These are phyloP conservation scores for Linhomoeus sp. DNA, from an alignment of 2,888 invertebrate genomes.

Conservation along the genomic window DNA sequence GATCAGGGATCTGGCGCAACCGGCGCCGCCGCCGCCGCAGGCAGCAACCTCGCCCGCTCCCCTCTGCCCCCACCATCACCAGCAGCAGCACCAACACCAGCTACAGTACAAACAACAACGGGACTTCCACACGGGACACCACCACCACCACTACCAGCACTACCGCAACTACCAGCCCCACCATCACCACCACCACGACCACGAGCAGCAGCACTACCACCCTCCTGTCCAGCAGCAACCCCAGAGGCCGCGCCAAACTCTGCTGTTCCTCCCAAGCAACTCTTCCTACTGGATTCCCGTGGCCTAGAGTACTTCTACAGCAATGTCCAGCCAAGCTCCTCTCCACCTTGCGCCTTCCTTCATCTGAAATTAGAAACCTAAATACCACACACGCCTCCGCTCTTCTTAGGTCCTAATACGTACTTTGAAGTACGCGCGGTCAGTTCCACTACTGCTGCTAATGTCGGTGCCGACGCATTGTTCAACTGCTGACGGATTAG, in stretches of 20 bases:
- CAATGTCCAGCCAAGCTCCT: too few species aligned
- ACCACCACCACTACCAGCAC: background rate
- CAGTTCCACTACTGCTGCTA: too few species aligned
- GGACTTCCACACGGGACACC: background rate
- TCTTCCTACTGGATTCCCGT: constrained; percentile 23
- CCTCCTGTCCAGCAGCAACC: background rate
- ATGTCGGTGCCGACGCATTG: too few species aligned
- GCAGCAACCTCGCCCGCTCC: background rate
- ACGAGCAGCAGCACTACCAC: background rate
- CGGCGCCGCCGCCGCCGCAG: constrained; percentile 37
- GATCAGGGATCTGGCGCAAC: constrained; percentile 77
- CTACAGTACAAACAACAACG: background rate
- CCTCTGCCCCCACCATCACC: background rate
- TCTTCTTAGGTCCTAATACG: too few species aligned
- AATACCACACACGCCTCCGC: too few species aligned
- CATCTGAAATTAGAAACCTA: too few species aligned
- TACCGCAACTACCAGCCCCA: background rate
- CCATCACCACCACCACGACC: background rate
- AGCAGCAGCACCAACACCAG: background rate
- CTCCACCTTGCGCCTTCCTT: too few species aligned
- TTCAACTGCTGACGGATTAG: too few species aligned
- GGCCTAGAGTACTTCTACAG: too few species aligned
- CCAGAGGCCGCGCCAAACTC: constrained; percentile 11
- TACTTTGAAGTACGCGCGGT: too few species aligned
- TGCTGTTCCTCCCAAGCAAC: constrained; percentile 23